Evolutionary conservation across 2,113 vertebrate species (phyloP).

Genomic region (Oryzias celebensis): DNA sequence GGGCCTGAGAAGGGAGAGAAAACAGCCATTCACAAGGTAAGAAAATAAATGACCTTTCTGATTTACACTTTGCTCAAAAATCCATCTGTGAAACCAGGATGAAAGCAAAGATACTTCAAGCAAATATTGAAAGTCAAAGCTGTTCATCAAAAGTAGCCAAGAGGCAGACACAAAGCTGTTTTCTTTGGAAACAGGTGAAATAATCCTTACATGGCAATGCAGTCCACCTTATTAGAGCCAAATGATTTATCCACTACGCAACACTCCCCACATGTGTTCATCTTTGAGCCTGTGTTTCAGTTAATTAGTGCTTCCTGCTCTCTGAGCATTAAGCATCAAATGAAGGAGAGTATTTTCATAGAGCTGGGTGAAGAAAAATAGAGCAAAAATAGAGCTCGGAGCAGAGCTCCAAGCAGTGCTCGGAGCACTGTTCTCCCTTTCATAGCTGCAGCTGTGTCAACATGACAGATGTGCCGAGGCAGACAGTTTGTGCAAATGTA

Average conservation of each 20-base stretch:
- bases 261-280: constrained; percentile 59
- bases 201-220: constrained; percentile 46
- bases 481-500: constrained; percentile 33
- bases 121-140: constrained; percentile 22
- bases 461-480: constrained; percentile 70
- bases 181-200: constrained; percentile 29
- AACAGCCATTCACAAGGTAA: constrained; percentile 90
- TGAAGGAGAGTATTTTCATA: constrained; percentile 72
- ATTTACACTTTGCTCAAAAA: constrained; percentile 10
- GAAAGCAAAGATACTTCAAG: constrained; percentile 13
- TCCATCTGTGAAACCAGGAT: constrained; percentile 8
- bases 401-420: constrained; percentile 64
- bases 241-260: constrained; percentile 57
- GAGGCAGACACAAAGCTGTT: constrained; percentile 16
- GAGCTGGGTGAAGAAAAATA: constrained; percentile 71
- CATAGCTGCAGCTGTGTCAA: constrained; percentile 80
- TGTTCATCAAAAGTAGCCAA: constrained; percentile 30
- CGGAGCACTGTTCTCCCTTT: constrained; percentile 72
- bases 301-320: constrained; percentile 67
- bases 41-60: not conserved
- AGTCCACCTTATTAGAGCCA: constrained; percentile 42
- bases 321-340: constrained; percentile 63
- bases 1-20: constrained; percentile 89
- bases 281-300: constrained; percentile 56
- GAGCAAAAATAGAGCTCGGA: constrained; percentile 58